Evolutionary conservation across 1,140 invertebrate genomes (phyloP).

Genomic region (Drosophila fuyamai): DNA sequence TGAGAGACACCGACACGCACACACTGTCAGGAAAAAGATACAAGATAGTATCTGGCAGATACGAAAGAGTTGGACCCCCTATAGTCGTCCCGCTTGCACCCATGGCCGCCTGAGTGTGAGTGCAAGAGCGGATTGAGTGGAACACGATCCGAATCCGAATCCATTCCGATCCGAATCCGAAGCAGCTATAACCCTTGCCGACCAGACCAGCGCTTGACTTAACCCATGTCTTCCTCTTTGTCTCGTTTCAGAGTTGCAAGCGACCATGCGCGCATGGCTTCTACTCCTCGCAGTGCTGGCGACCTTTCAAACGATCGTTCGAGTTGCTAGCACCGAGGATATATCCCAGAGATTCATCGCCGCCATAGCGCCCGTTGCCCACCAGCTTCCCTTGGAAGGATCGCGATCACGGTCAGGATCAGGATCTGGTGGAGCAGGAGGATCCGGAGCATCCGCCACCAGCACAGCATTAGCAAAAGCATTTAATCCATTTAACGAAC

Average conservation of each 20-base stretch:
- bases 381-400: background rate
- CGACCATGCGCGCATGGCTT: constrained; percentile 86
- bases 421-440: background rate
- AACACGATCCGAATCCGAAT: constrained; percentile 13
- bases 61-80: constrained; percentile 29
- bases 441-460: constrained; percentile 1
- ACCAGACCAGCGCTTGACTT: constrained; percentile 34
- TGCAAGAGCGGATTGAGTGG: constrained; percentile 31
- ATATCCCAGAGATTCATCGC: constrained; percentile 81
- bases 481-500: constrained; percentile 73
- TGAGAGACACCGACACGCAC: constrained; percentile 20
- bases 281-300: constrained; percentile 85
- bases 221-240: constrained; percentile 77
- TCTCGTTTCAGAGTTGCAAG: constrained; percentile 85
- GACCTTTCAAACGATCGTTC: constrained; percentile 84
- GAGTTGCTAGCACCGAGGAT: constrained; percentile 85
- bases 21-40: constrained; percentile 2
- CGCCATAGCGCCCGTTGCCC: constrained; percentile 64
- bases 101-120: constrained; percentile 55
- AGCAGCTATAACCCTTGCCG: constrained; percentile 60
- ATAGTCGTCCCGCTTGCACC: constrained; percentile 61
- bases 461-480: constrained; percentile 66
- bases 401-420: background rate
- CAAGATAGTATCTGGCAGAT: constrained; percentile 27
- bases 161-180: constrained; percentile 11